Percentiles rank a stretch among this genome's conserved stretches.
phyloP scores from a whole-genome alignment of 2,888 invertebrate genomes.

The Trachelus tabidus region DNA sequence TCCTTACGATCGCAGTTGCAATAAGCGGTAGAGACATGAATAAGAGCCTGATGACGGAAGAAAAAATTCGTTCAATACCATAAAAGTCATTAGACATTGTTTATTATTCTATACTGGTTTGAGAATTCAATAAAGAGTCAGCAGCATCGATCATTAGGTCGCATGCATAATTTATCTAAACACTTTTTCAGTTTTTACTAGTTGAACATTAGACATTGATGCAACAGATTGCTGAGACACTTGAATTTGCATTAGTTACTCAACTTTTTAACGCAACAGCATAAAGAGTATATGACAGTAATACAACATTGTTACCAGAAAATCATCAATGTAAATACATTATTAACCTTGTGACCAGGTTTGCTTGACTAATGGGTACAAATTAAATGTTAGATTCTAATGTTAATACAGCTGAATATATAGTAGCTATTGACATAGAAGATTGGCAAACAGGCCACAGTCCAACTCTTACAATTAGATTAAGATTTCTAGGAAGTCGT shows the following conservation, averaged over 20 bases:
- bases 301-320: too few species aligned
- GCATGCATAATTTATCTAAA: too few species aligned
- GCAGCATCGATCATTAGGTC: too few species aligned
- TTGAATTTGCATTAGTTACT: too few species aligned
- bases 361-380: background rate
- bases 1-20: slow-evolving; percentile 76
- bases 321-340: too few species aligned
- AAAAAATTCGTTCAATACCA: background rate
- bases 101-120: too few species aligned
- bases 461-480: background rate
- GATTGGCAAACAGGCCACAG: background rate
- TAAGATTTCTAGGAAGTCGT: background rate
- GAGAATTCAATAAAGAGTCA: too few species aligned
- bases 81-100: background rate
- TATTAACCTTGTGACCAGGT: background rate
- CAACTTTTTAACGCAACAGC: too few species aligned
- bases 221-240: too few species aligned
- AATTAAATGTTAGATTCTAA: background rate
- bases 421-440: background rate
- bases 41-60: slow-evolving; percentile 65
- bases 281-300: too few species aligned
- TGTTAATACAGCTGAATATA: background rate
- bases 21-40: slow-evolving; percentile 80
- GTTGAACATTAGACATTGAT: too few species aligned
- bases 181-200: too few species aligned